Conservation (phyloP, 1,140 invertebrate species). For the Schlechtendalia chinensis region DNA sequence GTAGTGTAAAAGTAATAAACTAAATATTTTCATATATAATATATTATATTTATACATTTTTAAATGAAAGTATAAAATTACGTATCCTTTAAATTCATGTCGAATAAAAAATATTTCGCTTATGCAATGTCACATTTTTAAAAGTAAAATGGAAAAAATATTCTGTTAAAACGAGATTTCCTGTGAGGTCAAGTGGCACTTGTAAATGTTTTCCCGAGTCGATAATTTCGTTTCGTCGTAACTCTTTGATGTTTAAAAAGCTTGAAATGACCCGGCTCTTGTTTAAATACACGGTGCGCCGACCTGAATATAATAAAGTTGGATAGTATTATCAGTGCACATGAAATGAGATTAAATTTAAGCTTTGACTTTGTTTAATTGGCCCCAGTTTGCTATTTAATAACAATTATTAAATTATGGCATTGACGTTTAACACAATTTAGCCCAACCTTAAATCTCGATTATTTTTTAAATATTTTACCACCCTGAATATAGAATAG, state of each 20-base stretch:
- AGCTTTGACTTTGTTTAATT: conserved; percentile 42
- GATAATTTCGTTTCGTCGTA: conserved; percentile 44
- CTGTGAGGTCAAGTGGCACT: conserved; percentile 34
- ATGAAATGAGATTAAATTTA: conserved; percentile 28
- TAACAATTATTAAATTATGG: conserved; percentile 43
- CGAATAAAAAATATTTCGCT: conserved; percentile 12
- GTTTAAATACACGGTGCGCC: conserved; percentile 33
- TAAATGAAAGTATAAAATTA: background rate
- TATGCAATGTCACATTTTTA: conserved; percentile 9
- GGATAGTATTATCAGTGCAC: conserved; percentile 27
- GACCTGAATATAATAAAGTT: conserved; percentile 39
- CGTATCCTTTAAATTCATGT: background rate
- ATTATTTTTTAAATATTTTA: background rate
- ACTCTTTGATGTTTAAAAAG: conserved; percentile 45
- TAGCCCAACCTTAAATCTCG: background rate
- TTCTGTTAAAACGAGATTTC: conserved; percentile 1
- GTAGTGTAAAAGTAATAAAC: too few species aligned
- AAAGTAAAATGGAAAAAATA: background rate
- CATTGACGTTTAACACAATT: conserved; percentile 27
- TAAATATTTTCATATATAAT: too few species aligned
- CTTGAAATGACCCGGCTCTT: conserved; percentile 28
- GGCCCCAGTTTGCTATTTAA: conserved; percentile 33
- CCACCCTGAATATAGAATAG: background rate
- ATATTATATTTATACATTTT: too few species aligned
- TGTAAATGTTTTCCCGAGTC: conserved; percentile 46